These are phyloP conservation scores for Pangasius krempfi DNA, from an alignment of 2,797 vertebrate species.

Conservation along the genomic window DNA sequence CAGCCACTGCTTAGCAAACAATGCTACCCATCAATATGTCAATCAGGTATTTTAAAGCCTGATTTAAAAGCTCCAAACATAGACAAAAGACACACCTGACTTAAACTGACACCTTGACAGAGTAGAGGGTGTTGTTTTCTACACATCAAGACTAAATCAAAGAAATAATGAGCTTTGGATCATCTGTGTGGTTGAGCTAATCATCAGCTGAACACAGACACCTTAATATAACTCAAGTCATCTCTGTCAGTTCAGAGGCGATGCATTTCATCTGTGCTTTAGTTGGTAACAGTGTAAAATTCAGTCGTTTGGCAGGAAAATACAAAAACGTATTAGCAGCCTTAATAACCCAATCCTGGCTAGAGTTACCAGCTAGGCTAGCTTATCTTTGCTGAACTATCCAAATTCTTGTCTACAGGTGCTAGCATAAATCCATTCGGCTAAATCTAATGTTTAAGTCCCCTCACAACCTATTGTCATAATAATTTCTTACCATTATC, in stretches of 20 bases:
- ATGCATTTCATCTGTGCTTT: neutral
- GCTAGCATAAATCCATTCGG: neutral
- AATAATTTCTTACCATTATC: neutral
- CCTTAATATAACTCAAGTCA: neutral
- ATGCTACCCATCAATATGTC: neutral
- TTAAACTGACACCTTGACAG: neutral
- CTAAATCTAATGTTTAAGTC: neutral
- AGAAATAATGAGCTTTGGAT: neutral
- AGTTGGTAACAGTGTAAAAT: neutral
- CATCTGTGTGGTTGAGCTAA: neutral
- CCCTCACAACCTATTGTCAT: neutral
- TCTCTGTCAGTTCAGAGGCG: neutral
- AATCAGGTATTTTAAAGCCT: neutral
- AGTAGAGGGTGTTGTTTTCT: neutral
- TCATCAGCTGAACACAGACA: neutral
- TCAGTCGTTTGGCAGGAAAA: neutral
- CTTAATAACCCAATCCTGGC: neutral
- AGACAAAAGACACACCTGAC: neutral
- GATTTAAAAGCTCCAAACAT: neutral
- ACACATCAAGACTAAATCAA: neutral
- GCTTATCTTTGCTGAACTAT: neutral
- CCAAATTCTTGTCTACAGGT: neutral
- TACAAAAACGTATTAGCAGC: neutral
- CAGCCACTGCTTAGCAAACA: neutral
- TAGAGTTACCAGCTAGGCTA: neutral